Evolutionary conservation across 2,888 invertebrate genomes (phyloP).

Genomic region (Urechis unicinctus): DNA sequence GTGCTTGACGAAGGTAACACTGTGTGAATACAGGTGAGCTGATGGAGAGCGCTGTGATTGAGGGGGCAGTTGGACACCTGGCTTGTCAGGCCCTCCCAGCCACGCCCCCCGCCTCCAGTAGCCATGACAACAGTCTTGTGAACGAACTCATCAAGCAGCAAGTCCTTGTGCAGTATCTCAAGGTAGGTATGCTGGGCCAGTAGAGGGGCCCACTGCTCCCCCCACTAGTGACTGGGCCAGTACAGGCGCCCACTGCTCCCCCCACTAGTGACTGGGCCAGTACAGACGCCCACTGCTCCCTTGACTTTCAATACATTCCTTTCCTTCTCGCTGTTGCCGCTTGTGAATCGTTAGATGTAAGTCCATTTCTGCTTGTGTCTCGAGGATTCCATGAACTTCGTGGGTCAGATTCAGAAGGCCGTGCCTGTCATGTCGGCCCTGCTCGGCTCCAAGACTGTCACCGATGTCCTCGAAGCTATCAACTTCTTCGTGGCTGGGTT

Average conservation of each 20-base stretch:
- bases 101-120: not conserved
- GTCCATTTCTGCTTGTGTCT: not conserved
- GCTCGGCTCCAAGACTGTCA: conserved; percentile 57
- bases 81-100: too few species aligned
- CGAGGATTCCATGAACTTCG: conserved; percentile 56
- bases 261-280: too few species aligned
- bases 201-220: too few species aligned
- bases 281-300: too few species aligned
- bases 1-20: not conserved
- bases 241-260: too few species aligned
- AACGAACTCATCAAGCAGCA: conserved; percentile 48
- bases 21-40: not conserved
- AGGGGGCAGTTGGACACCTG: not conserved
- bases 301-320: too few species aligned
- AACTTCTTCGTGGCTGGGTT: conserved; percentile 73
- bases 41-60: not conserved
- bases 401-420: conserved; percentile 54
- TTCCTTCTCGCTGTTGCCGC: not conserved
- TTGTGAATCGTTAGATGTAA: too few species aligned
- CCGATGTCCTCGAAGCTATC: conserved; percentile 82
- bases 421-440: conserved; percentile 67
- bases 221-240: too few species aligned
- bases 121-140: conserved; percentile 18
- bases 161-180: conserved; percentile 63
- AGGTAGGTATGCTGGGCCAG: conserved; percentile 53